phyloP scores from a whole-genome alignment of 1,140 invertebrate genomes.

The Micrasema longulum region DNA sequence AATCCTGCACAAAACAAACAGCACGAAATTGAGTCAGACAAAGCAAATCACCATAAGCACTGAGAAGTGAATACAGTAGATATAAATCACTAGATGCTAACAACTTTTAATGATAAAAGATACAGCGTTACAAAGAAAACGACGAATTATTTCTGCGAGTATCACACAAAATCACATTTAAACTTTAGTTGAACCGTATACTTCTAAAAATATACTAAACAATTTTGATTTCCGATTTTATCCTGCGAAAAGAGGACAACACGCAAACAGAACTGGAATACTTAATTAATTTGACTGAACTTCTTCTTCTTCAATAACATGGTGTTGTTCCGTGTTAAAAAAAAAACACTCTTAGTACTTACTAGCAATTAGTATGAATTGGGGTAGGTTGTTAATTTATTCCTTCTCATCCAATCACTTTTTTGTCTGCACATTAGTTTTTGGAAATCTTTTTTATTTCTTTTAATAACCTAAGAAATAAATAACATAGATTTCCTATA shows the following conservation, averaged over 20 bases:
- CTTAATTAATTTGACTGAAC: constrained; percentile 59
- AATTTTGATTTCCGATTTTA: constrained; percentile 45
- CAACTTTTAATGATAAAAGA: not conserved
- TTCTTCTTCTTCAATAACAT: constrained; percentile 41
- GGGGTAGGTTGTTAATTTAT: too few species aligned
- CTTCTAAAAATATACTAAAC: constrained; percentile 35
- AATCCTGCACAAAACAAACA: constrained; percentile 33
- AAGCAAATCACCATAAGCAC: constrained; percentile 30
- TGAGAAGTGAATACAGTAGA: constrained; percentile 2
- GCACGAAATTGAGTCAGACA: constrained; percentile 22
- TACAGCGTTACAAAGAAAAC: not conserved
- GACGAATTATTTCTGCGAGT: not conserved
- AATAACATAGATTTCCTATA: too few species aligned
- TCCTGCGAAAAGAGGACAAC: constrained; percentile 38
- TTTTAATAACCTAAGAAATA: not conserved
- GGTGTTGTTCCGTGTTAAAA: too few species aligned
- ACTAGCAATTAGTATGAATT: not conserved
- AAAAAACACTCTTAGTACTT: not conserved
- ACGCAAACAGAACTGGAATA: constrained; percentile 36
- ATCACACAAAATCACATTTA: constrained; percentile 13
- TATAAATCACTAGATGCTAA: constrained; percentile 5
- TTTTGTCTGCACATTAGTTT: not conserved
- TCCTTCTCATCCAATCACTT: too few species aligned
- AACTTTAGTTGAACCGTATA: not conserved
- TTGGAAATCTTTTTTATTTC: not conserved